Evolutionary conservation across 2,888 invertebrate species (phyloP).

Genomic region (Tupiocoris notatus): DNA sequence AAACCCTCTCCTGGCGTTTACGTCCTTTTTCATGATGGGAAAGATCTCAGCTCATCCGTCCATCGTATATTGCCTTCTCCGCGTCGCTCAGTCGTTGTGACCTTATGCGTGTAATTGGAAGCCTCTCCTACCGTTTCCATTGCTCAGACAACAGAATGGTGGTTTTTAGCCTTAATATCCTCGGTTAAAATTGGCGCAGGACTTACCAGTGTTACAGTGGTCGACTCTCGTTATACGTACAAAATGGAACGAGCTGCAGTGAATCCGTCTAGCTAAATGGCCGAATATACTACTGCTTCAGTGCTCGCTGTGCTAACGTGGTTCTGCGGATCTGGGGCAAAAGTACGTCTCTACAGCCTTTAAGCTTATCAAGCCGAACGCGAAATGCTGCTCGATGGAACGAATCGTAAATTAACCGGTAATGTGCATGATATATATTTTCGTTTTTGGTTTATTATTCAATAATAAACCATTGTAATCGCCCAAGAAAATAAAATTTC

Average conservation of each 20-base stretch:
- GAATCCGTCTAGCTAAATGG: background rate
- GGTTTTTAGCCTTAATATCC: background rate
- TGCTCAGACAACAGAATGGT: background rate
- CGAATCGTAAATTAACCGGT: too few species aligned
- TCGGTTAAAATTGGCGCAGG: background rate
- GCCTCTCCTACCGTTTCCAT: background rate
- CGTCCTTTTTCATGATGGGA: background rate
- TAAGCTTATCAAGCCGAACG: background rate
- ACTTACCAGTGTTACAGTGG: background rate
- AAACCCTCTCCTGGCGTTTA: conserved; percentile 2
- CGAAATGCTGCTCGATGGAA: background rate
- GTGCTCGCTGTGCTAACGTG: too few species aligned
- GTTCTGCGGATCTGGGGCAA: too few species aligned
- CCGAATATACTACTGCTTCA: background rate
- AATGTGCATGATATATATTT: too few species aligned
- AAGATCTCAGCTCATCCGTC: background rate
- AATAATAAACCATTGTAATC: too few species aligned
- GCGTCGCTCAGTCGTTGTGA: background rate
- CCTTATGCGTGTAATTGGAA: conserved; percentile 28
- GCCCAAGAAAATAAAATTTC: too few species aligned
- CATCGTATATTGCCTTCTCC: background rate
- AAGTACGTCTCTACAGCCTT: too few species aligned
- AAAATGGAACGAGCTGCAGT: background rate
- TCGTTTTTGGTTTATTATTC: too few species aligned
- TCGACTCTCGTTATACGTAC: background rate